These are phyloP conservation scores for Eupithecia pulchellata DNA, from an alignment of 2,888 invertebrate species.

Conservation along the genomic window DNA sequence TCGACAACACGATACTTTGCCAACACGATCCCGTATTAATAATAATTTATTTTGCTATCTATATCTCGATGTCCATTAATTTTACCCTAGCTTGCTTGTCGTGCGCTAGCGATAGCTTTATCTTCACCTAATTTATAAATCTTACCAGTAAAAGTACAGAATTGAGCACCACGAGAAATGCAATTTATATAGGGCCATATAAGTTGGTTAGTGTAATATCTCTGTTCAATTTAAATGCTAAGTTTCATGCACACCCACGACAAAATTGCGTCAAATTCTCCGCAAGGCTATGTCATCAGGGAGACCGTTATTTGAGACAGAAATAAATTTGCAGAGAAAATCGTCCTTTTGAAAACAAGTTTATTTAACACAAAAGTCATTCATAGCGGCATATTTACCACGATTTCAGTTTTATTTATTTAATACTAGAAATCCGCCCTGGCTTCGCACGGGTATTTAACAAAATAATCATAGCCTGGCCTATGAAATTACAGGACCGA, in stretches of 20 bases:
- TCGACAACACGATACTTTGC: constrained; percentile 70
- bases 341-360: constrained; percentile 64
- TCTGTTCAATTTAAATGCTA: constrained; percentile 38
- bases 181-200: not conserved
- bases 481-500: too few relatives aligned
- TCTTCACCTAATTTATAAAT: constrained; percentile 39
- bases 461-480: too few relatives aligned
- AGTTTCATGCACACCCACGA: constrained; percentile 55
- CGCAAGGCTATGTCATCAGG: constrained; percentile 62
- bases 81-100: constrained; percentile 39
- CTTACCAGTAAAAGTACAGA: constrained; percentile 34
- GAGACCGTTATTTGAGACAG: constrained; percentile 62
- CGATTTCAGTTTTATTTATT: too few relatives aligned
- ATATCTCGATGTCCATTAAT: constrained; percentile 47
- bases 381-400: too few relatives aligned
- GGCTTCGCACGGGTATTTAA: too few relatives aligned
- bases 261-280: constrained; percentile 64
- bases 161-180: constrained; percentile 29
- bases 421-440: too few relatives aligned
- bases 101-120: constrained; percentile 44
- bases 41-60: constrained; percentile 51
- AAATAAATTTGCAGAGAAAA: constrained; percentile 57
- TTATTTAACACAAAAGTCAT: constrained; percentile 33
- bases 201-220: constrained; percentile 47
- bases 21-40: constrained; percentile 64